Evolutionary conservation across 2,113 vertebrate species (phyloP).

Genomic region (Colossoma macropomum): DNA sequence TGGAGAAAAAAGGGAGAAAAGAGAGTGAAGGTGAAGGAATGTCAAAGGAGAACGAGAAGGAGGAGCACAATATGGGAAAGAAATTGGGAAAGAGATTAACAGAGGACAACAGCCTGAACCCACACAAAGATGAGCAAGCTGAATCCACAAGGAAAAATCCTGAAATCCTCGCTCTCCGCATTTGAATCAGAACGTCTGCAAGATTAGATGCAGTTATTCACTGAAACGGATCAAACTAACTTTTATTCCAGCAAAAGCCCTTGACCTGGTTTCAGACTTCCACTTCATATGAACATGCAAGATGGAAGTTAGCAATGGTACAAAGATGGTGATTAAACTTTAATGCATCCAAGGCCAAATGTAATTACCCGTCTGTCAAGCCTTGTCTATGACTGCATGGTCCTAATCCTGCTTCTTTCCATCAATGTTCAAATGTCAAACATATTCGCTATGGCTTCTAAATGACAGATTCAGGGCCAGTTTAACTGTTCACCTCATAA

Average conservation of each 20-base stretch:
- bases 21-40: not conserved
- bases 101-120: not conserved
- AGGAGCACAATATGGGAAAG: not conserved
- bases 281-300: not conserved
- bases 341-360: not conserved
- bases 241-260: not conserved
- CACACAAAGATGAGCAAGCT: not conserved
- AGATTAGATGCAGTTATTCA: not conserved
- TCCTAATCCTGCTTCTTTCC: not conserved
- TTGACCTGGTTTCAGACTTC: slow-evolving; percentile 6
- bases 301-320: not conserved
- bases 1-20: not conserved
- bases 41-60: slow-evolving; percentile 38
- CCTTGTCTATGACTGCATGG: not conserved
- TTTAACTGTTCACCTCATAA: not conserved
- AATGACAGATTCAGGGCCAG: not conserved
- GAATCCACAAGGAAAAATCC: not conserved
- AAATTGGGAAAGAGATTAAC: not conserved
- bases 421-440: not conserved
- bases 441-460: not conserved
- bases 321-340: not conserved
- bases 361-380: not conserved
- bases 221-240: not conserved
- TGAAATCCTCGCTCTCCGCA: not conserved
- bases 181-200: not conserved